Conservation (phyloP, 2,113 vertebrate species). For the Dasyurus viverrinus region DNA sequence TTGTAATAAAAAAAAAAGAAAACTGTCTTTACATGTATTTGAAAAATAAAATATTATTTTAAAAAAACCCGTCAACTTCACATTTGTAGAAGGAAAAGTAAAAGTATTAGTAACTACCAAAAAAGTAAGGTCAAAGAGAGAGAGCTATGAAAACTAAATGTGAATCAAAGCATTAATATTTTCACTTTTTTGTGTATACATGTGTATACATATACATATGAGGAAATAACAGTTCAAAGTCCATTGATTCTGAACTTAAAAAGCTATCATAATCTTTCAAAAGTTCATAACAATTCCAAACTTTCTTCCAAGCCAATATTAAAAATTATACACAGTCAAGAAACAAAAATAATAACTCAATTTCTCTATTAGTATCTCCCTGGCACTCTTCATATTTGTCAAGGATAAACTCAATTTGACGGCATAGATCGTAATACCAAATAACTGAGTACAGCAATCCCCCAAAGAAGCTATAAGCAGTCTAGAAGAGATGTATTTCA, state of each 20-base stretch:
- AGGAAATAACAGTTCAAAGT: not conserved
- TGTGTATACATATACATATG: not conserved
- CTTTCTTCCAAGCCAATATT: not conserved
- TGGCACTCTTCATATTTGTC: conserved; percentile 5
- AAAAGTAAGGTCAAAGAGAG: not conserved
- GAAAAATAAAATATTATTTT: too few relatives aligned
- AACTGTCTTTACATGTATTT: too few relatives aligned
- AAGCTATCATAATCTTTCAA: not conserved
- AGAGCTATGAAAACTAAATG: too few relatives aligned
- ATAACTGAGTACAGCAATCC: not conserved
- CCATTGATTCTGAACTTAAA: conserved; percentile 9
- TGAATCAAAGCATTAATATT: too few relatives aligned
- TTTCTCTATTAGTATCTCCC: not conserved
- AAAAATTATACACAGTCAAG: not conserved
- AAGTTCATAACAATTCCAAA: not conserved
- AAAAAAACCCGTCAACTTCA: not conserved
- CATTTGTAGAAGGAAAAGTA: not conserved
- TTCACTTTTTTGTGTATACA: too few relatives aligned
- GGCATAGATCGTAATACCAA: not conserved
- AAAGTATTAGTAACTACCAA: not conserved
- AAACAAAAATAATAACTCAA: not conserved
- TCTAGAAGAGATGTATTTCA: conserved; percentile 1
- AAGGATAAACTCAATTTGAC: not conserved
- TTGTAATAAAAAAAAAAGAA: too few relatives aligned
- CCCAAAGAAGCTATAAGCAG: not conserved